Conservation (phyloP, 2,113 vertebrate genomes). For the Lucifuga dentata region DNA sequence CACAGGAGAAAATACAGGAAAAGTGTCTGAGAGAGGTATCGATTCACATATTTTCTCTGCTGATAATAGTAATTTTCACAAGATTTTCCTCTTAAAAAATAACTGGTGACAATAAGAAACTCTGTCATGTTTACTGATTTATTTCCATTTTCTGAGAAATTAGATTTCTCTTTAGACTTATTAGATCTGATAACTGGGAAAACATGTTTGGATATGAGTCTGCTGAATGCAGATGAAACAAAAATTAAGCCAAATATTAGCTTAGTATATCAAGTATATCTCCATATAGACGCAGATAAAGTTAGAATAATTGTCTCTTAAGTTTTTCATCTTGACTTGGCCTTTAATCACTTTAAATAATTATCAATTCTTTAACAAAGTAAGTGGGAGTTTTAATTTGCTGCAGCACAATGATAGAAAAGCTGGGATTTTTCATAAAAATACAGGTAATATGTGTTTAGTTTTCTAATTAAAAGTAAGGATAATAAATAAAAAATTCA, state of each 20-base stretch:
- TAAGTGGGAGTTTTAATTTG: not conserved
- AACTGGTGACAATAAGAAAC: constrained; percentile 27
- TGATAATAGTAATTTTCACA: constrained; percentile 17
- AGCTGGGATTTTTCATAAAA: too few relatives aligned
- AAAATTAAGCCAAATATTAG: constrained; percentile 33
- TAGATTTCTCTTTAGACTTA: constrained; percentile 23
- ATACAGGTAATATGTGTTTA: too few relatives aligned
- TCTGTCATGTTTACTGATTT: constrained; percentile 54
- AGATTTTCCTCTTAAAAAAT: not conserved
- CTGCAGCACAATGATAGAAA: too few relatives aligned
- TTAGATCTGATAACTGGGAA: constrained; percentile 46
- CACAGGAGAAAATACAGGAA: constrained; percentile 36
- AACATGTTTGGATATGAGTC: constrained; percentile 48
- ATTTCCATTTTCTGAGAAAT: constrained; percentile 61
- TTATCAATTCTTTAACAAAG: constrained; percentile 1
- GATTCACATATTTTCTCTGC: constrained; percentile 19
- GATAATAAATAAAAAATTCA: too few relatives aligned
- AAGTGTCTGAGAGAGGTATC: constrained; percentile 13
- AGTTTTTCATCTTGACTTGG: not conserved
- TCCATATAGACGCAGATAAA: not conserved
- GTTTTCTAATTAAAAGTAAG: too few relatives aligned
- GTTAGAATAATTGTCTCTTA: not conserved
- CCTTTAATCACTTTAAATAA: constrained; percentile 10
- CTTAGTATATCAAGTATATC: constrained; percentile 34
- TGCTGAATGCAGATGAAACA: constrained; percentile 48